Evolutionary conservation across 2,888 invertebrate species (phyloP).

Genomic region (Oasisia sp.): DNA sequence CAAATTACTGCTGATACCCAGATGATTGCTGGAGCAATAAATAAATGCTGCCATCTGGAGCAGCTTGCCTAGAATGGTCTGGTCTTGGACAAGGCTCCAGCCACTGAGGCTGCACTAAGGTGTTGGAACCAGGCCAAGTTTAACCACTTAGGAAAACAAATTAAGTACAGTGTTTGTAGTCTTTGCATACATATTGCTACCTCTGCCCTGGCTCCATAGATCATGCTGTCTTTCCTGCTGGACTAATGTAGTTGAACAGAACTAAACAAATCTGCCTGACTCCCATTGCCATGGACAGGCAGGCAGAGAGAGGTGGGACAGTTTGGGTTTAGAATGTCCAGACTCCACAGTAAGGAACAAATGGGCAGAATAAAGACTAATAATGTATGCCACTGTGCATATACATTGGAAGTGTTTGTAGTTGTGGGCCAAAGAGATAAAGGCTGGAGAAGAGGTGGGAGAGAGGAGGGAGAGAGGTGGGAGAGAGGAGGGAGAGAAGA

Average conservation of each 20-base stretch:
- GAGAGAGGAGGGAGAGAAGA: too few relatives aligned
- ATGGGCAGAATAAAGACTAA: neutral
- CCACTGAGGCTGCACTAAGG: neutral
- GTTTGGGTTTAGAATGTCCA: neutral
- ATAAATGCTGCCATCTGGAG: conserved; percentile 4
- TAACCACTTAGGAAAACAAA: conserved; percentile 11
- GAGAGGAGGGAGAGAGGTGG: neutral
- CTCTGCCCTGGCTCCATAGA: neutral
- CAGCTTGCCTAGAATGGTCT: neutral
- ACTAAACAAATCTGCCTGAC: conserved; percentile 4
- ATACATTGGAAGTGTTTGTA: neutral
- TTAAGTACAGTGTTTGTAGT: conserved; percentile 10
- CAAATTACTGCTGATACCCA: neutral
- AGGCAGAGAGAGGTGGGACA: neutral
- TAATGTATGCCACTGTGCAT: neutral
- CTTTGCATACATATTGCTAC: conserved; percentile 5
- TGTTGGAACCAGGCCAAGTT: neutral
- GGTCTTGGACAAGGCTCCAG: neutral
- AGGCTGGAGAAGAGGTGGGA: neutral
- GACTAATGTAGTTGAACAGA: conserved; percentile 14
- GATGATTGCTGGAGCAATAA: neutral
- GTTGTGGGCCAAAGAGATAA: neutral
- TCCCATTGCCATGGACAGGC: neutral
- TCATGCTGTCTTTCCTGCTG: neutral
- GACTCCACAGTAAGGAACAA: neutral